Conservation (phyloP, 1,140 invertebrate species). For the Galendromus occidentalis region DNA sequence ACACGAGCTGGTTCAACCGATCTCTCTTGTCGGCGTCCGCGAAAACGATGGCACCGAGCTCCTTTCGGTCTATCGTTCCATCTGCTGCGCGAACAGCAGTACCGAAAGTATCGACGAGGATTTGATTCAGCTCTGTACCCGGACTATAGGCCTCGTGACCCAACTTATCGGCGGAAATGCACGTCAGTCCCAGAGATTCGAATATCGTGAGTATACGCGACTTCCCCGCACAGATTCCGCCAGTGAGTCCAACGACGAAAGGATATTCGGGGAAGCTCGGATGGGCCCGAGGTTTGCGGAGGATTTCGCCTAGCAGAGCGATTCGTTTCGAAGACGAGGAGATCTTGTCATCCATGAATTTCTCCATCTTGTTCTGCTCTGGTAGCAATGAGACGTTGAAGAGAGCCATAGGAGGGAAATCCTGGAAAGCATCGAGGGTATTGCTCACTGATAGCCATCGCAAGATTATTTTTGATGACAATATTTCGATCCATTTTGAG, state of each 20-base stretch:
- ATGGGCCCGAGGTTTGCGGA: conserved; percentile 25
- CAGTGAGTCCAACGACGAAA: conserved; percentile 80
- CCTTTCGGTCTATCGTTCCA: not conserved
- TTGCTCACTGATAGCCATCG: too few relatives aligned
- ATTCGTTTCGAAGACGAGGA: conserved; percentile 1
- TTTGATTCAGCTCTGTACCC: not conserved
- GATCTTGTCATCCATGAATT: conserved; percentile 10
- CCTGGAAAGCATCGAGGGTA: not conserved
- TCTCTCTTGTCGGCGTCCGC: conserved; percentile 22
- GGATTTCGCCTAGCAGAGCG: not conserved
- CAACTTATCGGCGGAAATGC: conserved; percentile 77
- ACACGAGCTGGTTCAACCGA: conserved; percentile 61
- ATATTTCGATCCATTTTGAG: too few relatives aligned
- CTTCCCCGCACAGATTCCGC: conserved; percentile 88
- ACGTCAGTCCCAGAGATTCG: conserved; percentile 47
- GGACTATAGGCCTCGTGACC: conserved; percentile 60
- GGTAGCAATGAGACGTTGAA: not conserved
- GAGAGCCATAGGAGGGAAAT: not conserved
- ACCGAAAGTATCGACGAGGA: not conserved
- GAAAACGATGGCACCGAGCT: not conserved
- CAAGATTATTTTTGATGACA: too few relatives aligned
- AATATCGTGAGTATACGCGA: conserved; percentile 53
- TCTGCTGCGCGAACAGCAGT: not conserved
- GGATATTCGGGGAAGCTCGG: conserved; percentile 41
- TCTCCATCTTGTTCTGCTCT: not conserved